Conservation (phyloP, 2,797 vertebrate species). For the Carcharodon carcharias region DNA sequence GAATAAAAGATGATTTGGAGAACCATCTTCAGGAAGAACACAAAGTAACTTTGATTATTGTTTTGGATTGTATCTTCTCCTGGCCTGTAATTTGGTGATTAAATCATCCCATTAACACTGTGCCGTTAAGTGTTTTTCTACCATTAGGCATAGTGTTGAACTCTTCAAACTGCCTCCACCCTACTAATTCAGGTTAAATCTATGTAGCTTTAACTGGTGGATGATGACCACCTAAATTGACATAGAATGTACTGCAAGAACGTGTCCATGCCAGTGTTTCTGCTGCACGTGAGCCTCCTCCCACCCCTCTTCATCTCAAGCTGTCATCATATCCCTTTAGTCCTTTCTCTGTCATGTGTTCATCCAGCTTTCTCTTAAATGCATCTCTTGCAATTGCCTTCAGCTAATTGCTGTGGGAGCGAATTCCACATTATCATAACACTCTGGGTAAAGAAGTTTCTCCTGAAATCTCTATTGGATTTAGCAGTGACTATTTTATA, state of each 20-base stretch:
- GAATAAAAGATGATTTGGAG: slow-evolving; percentile 80
- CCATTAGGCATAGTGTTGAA: not conserved
- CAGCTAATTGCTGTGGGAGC: not conserved
- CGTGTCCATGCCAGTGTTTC: not conserved
- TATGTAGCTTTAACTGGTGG: not conserved
- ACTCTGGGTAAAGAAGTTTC: not conserved
- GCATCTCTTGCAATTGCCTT: not conserved
- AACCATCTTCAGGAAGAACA: slow-evolving; percentile 87
- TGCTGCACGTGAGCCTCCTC: not conserved
- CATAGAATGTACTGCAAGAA: not conserved
- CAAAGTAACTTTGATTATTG: slow-evolving; percentile 67
- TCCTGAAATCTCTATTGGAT: not conserved
- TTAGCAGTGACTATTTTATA: not conserved
- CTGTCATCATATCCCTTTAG: not conserved
- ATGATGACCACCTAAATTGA: not conserved
- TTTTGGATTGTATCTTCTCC: not conserved
- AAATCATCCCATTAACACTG: not conserved
- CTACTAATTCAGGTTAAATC: not conserved
- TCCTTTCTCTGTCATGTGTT: not conserved
- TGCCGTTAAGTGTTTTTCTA: not conserved
- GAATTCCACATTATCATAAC: not conserved
- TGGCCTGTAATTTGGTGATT: not conserved
- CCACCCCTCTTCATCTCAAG: not conserved
- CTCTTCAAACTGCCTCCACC: not conserved
- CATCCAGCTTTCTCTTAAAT: not conserved